Conservation (phyloP, 2,113 vertebrate genomes). For the Ivindomyrus marchei region DNA sequence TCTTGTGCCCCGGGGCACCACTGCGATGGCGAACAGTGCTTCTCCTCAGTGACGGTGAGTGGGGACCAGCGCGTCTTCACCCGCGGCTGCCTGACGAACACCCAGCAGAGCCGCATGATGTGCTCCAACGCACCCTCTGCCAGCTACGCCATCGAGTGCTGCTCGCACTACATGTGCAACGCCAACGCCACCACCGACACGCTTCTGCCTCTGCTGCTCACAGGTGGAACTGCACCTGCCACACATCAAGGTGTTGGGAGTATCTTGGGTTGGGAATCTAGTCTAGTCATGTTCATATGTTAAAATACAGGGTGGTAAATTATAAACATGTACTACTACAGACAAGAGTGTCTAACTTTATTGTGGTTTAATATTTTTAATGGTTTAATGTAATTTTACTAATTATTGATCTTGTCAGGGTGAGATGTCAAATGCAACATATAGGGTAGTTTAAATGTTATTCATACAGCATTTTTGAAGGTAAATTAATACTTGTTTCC, state of each 20-base stretch:
- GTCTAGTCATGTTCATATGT: not conserved
- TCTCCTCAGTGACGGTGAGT: constrained; percentile 54
- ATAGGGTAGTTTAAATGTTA: not conserved
- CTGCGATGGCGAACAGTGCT: constrained; percentile 60
- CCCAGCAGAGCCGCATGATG: constrained; percentile 47
- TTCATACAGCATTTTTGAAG: not conserved
- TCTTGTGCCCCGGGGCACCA: constrained; percentile 47
- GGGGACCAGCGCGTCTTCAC: constrained; percentile 39
- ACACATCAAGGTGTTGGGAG: not conserved
- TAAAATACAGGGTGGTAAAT: not conserved
- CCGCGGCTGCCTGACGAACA: constrained; percentile 54
- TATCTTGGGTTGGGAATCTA: not conserved
- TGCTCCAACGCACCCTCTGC: constrained; percentile 51
- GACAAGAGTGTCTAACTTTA: not conserved
- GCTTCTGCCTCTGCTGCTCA: constrained; percentile 49
- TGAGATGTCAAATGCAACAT: not conserved
- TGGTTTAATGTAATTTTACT: not conserved
- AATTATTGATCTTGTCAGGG: not conserved
- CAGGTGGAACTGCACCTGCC: constrained; percentile 35
- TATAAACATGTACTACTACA: not conserved
- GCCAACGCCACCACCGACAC: constrained; percentile 47
- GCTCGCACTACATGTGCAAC: constrained; percentile 59
- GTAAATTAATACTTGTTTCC: not conserved
- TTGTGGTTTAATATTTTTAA: not conserved
- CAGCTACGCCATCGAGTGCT: constrained; percentile 57